A percentile compares a stretch with the other conserved stretches of the same genome.
These are phyloP conservation scores for Babylonia areolata DNA, from an alignment of 1,140 invertebrate genomes.

Conservation along the genomic window DNA sequence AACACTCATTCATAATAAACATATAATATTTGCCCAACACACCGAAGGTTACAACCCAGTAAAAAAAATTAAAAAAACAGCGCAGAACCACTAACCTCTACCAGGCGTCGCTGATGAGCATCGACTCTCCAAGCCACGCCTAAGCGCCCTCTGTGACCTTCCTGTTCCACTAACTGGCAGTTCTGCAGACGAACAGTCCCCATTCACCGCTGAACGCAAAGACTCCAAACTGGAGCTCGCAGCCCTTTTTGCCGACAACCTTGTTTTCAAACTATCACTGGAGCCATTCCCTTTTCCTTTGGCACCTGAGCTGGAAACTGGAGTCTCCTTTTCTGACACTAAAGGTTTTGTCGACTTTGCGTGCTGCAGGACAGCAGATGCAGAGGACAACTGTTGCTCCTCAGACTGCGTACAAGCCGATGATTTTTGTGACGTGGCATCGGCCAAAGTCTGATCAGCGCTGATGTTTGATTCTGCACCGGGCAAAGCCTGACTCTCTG, in stretches of 20 bases:
- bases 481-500: too few relatives aligned
- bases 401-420: neutral
- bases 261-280: neutral
- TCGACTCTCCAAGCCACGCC: neutral
- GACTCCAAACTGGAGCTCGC: neutral
- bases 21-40: too few relatives aligned
- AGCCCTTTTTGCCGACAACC: neutral
- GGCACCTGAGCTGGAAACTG: neutral
- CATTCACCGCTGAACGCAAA: neutral
- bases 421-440: neutral
- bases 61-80: too few relatives aligned
- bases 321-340: neutral
- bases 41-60: too few relatives aligned
- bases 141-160: neutral
- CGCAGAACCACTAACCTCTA: slow-evolving; percentile 3
- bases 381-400: neutral
- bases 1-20: too few relatives aligned
- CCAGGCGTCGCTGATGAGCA: neutral
- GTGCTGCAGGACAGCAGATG: neutral
- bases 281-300: neutral
- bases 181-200: neutral
- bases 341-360: neutral
- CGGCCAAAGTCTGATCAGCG: neutral
- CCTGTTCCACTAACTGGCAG: neutral
- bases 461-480: neutral